Base-by-base conservation (phyloP, 2,888 invertebrate species). In the Tenthredo amoena region DNA sequence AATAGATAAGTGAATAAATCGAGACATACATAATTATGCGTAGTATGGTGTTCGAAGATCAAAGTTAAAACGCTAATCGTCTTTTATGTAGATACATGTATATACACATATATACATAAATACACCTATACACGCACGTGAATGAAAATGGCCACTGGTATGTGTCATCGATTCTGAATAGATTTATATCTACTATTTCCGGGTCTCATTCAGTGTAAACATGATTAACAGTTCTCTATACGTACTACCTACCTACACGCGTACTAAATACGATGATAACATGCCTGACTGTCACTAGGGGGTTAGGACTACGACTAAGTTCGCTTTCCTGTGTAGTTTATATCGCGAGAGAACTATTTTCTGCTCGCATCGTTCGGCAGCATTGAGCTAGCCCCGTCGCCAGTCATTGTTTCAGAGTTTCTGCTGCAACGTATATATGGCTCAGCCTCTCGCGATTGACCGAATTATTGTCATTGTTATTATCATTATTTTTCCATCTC, bases 131-230 rank as follows among this genome's bases (percentile, higher is more conserved):
- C 37, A 2, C 37, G 1, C 4, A 47, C 47, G 47, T 58, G 21
- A 10, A 21, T 21, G 58, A 58, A 58, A 58, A 58, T 58, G n/a
- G 21, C 7, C 1, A 58, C 21, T 18, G 21, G 55, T 72, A 26
- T 74, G 72, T 74, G 72, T 62, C 81, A 81, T 81, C 43, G 81
- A 81, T 81, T 81, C 37, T 81, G 58, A 62, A 81, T 81, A 81
- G 65, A 62, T 81, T 81, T 81, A 40, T 81, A 43, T 81, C 43
- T 21, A 40, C 81, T 37, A 40, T 55, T 81, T 65, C 50, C 55
- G 77, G 77, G 21, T 21, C n/a, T 77, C 6, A 74, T 77, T 34
- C 31, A 18, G 18, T 55, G 50, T 55, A 77, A 77, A 31, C 77
- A 55, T 34, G 31, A 55, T 77, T 77, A 50, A 21, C 34, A 34